These are phyloP conservation scores for Clinocottus analis DNA, from an alignment of 2,113 vertebrate species.

Conservation along the genomic window DNA sequence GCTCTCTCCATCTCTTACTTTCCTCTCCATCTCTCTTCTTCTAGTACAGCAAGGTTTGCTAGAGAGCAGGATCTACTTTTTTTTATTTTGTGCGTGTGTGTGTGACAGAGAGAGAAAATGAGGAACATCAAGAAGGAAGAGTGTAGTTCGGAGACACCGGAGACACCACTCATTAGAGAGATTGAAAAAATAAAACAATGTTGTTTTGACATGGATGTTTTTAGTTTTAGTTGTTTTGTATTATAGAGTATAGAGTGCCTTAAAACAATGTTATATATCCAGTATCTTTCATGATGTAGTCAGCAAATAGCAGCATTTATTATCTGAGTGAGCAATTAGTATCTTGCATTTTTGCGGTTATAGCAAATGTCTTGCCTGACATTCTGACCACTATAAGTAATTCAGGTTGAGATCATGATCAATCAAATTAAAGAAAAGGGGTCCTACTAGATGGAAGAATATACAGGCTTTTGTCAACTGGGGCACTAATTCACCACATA, in stretches of 20 bases:
- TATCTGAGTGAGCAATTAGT: slow-evolving; percentile 55
- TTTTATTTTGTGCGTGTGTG: slow-evolving; percentile 34
- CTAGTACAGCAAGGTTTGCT: slow-evolving; percentile 43
- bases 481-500: slow-evolving; percentile 36
- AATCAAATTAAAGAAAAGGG: slow-evolving; percentile 14
- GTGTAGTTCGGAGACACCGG: slow-evolving; percentile 12
- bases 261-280: slow-evolving; percentile 11
- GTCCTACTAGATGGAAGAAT: slow-evolving; percentile 13
- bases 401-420: slow-evolving; percentile 60
- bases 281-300: slow-evolving; percentile 49
- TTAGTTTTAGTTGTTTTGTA: not conserved
- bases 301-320: slow-evolving; percentile 44
- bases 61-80: slow-evolving; percentile 47
- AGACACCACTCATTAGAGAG: slow-evolving; percentile 49
- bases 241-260: not conserved
- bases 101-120: slow-evolving; percentile 11
- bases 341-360: slow-evolving; percentile 45
- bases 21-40: slow-evolving; percentile 48
- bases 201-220: slow-evolving; percentile 28
- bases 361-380: slow-evolving; percentile 42
- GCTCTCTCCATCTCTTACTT: slow-evolving; percentile 81
- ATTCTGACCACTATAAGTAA: slow-evolving; percentile 34
- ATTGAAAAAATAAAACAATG: slow-evolving; percentile 12
- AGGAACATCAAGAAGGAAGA: slow-evolving; percentile 12
- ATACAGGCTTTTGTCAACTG: slow-evolving; percentile 19